A percentile compares a stretch with the other conserved stretches of the same genome.
Evolutionary conservation across 2,888 invertebrate species (phyloP).

Genomic region (Drosophila fulvimacula): DNA sequence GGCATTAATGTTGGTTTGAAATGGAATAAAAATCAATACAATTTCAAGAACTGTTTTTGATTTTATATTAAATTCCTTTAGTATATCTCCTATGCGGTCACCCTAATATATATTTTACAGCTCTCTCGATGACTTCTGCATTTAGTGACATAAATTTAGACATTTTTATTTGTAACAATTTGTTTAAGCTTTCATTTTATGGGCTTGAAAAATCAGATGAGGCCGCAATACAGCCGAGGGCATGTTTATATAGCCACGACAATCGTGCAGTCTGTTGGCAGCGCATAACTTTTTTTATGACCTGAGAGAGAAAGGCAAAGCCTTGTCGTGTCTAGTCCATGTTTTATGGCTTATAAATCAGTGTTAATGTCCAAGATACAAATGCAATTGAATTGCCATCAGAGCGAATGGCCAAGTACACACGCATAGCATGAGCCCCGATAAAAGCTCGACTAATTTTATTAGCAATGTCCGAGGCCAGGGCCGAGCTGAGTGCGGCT

Average conservation of each 20-base stretch:
- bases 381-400: slow-evolving; percentile 56
- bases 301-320: slow-evolving; percentile 6
- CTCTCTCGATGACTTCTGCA: not conserved
- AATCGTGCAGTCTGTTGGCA: not conserved
- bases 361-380: slow-evolving; percentile 55
- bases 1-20: not conserved
- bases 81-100: not conserved
- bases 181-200: not conserved
- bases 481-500: not conserved
- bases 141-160: not conserved
- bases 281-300: slow-evolving; percentile 5
- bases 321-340: slow-evolving; percentile 45
- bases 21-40: not conserved
- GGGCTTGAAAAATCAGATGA: not conserved
- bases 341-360: slow-evolving; percentile 75
- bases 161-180: slow-evolving; percentile 4
- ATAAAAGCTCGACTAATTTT: slow-evolving; percentile 1
- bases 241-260: slow-evolving; percentile 11
- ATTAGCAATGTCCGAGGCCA: not conserved
- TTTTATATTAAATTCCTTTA: not conserved
- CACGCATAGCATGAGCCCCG: not conserved
- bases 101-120: not conserved
- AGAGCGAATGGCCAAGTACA: slow-evolving; percentile 41
- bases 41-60: not conserved
- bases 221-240: not conserved